Conservation (phyloP, 2,113 vertebrate species). For the Amphiprion percula region DNA sequence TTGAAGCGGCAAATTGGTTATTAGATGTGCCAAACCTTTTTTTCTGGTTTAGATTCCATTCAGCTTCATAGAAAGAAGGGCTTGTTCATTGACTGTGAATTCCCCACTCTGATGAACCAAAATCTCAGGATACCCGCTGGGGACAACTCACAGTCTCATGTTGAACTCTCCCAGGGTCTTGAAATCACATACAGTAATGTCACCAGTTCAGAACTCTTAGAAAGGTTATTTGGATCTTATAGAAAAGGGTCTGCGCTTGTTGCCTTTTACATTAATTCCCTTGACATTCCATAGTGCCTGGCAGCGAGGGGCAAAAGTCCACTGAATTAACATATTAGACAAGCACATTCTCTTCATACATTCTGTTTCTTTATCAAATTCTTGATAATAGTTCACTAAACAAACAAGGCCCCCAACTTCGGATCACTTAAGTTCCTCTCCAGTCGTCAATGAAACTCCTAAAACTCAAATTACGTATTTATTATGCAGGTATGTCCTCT, state of each 20-base stretch:
- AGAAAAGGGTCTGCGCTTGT: background rate
- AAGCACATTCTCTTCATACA: background rate
- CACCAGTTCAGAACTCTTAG: background rate
- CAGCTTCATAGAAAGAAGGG: constrained; percentile 23
- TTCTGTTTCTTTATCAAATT: background rate
- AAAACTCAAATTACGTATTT: no score
- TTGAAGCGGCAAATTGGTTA: constrained; percentile 52
- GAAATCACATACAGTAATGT: background rate
- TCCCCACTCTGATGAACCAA: background rate
- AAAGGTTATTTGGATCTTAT: constrained; percentile 14
- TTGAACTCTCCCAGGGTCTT: background rate
- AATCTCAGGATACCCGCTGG: background rate
- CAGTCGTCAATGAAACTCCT: no score
- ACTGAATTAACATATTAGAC: background rate
- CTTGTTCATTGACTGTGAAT: constrained; percentile 12
- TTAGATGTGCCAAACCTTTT: constrained; percentile 17
- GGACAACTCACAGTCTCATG: background rate
- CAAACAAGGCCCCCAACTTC: background rate
- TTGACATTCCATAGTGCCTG: background rate
- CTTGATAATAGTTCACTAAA: background rate
- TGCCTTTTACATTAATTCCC: background rate
- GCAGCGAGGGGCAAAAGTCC: background rate
- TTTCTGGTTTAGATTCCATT: constrained; percentile 15
- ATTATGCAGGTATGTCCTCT: no score
- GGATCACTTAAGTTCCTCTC: background rate